These are phyloP conservation scores for Coreoperca whiteheadi DNA, from an alignment of 2,113 vertebrate genomes.

Conservation along the genomic window DNA sequence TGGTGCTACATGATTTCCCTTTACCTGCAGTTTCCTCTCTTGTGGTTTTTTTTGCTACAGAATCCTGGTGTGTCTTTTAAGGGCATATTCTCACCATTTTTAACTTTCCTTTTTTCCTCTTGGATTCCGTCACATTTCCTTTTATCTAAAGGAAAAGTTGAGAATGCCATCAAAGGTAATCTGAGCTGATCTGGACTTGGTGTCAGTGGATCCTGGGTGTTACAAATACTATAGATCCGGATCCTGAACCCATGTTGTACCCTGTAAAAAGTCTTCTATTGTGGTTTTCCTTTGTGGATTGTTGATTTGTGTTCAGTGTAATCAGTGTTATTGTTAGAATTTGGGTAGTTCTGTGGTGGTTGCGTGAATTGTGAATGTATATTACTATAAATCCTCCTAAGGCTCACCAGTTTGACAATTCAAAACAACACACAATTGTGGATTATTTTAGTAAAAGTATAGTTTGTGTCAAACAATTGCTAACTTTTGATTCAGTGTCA, in stretches of 20 bases:
- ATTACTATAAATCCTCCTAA: neutral
- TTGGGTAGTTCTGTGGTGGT: neutral
- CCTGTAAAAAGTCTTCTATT: conserved; percentile 11
- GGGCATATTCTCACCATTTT: neutral
- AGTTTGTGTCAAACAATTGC: neutral
- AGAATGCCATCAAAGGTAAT: conserved; percentile 91
- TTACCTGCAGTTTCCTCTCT: conserved; percentile 6
- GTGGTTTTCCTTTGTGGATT: conserved; percentile 43
- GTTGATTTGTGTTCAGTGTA: conserved; percentile 29
- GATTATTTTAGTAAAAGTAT: neutral
- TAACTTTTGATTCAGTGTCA: neutral
- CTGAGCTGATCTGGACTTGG: conserved; percentile 19
- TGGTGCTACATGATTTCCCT: neutral
- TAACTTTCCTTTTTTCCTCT: conserved; percentile 8
- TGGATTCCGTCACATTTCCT: conserved; percentile 64
- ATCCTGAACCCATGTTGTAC: conserved; percentile 18
- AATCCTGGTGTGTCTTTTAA: neutral
- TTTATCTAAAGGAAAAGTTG: conserved; percentile 88
- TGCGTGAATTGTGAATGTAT: neutral
- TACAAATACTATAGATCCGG: conserved; percentile 1
- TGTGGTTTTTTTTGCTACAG: conserved; percentile 2
- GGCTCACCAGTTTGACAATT: neutral
- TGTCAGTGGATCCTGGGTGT: conserved; percentile 42
- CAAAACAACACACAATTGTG: neutral
- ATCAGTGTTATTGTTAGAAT: neutral